Evolutionary conservation across 2,888 invertebrate genomes (phyloP), one percentile per base, ranked within the genome.

Genomic region (Biston stratarius): DNA sequence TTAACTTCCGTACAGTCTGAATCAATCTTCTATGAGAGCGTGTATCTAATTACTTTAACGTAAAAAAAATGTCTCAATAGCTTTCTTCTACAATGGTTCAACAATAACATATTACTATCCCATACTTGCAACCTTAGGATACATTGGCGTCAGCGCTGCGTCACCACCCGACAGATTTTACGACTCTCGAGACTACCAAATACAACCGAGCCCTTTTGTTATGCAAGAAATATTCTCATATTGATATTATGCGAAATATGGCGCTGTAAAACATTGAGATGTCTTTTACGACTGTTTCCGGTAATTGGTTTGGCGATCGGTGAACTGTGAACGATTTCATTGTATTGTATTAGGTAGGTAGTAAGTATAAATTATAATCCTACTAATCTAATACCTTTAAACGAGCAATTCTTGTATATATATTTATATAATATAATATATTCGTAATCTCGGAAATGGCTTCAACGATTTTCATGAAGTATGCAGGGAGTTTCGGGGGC

Each of bases 121-220:
- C 45, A 57, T 57, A 34, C 45, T 33, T 44, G 9, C 66, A 68
- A 55, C 65, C 58, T 64, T 60, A 52, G 53, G 64, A 5, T 24
- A 7, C 67, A 56, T 45, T 61, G 48, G 62, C 65, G 75, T 77
- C 77, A 77, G 77, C 76, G 69, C 74, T 70, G 69, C 80, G 81
- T 76, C 80, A 74, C 70, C 75, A 42, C 34, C 70, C 72, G 63
- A 72, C 70, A 74, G 74, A 77, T 80, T 81, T 80, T 81, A 80
- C 73, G 75, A 71, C 71, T 60, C 65, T 76, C 57, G 81, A 78
- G 83, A 79, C 74, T 78, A 76, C 75, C 83, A 80, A 85, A 85
- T 85, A 85, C 83, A 85, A 85, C 80, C 80, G 81, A 77, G 80
- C 78, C 77, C 81, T 77, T 83, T 83, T 83, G 80, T 80, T 77